phyloP scores from a whole-genome alignment of 2,888 invertebrate species.

The Holacanthella duospinosa region DNA sequence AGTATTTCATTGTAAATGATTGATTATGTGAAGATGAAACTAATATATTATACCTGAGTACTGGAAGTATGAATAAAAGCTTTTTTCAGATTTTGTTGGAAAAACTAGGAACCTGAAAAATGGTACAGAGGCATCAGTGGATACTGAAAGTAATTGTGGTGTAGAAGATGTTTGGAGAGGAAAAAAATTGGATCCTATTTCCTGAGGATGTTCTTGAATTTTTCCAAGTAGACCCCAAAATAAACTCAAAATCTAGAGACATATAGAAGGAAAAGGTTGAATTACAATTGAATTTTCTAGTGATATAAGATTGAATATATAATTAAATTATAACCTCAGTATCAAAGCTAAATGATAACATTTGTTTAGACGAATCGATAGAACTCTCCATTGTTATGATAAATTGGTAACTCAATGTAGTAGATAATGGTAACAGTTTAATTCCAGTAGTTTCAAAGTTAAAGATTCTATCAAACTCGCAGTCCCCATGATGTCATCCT shows the following conservation, averaged over 20 bases:
- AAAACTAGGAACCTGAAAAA: neutral
- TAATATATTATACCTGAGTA: neutral
- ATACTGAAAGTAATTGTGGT: neutral
- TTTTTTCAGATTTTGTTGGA: neutral
- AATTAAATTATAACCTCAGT: slow-evolving; percentile 19
- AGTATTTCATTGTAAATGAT: too few relatives aligned
- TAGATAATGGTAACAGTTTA: too few relatives aligned
- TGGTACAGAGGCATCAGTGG: neutral
- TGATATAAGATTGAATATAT: too few relatives aligned
- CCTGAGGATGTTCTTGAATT: too few relatives aligned
- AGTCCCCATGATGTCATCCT: too few relatives aligned
- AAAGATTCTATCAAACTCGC: too few relatives aligned
- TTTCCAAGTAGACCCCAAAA: neutral
- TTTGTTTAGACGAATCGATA: too few relatives aligned
- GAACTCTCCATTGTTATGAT: too few relatives aligned
- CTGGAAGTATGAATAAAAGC: neutral
- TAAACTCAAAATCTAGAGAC: neutral
- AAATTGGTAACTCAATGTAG: too few relatives aligned
- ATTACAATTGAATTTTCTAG: neutral
- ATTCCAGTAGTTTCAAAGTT: too few relatives aligned
- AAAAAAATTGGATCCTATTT: too few relatives aligned
- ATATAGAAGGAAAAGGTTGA: neutral
- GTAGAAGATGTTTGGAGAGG: neutral
- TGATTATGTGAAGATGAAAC: too few relatives aligned
- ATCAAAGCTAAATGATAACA: slow-evolving; percentile 30